These are phyloP conservation scores for Rhingia rostrata DNA, from an alignment of 2,888 invertebrate species.

Conservation along the genomic window DNA sequence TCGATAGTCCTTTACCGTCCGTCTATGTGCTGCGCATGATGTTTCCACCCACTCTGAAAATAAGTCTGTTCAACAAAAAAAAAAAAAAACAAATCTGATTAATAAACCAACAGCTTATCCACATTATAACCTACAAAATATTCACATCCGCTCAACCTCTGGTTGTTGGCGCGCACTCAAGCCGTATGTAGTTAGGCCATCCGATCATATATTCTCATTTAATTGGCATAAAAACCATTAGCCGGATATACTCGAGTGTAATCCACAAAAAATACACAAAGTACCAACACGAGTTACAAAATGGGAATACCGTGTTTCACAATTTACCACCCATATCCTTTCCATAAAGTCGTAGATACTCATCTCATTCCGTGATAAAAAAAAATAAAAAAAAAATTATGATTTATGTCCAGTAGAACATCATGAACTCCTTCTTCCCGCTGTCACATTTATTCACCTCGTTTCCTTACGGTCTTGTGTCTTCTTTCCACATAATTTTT, in stretches of 20 bases:
- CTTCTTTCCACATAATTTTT: neutral
- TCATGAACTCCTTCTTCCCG: constrained; percentile 48
- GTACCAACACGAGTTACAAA: neutral
- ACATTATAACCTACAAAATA: neutral
- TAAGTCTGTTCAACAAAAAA: too few species aligned
- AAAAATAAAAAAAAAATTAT: constrained; percentile 41
- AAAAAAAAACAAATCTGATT: too few species aligned
- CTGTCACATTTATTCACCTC: constrained; percentile 62
- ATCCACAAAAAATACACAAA: neutral
- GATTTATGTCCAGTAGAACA: constrained; percentile 62
- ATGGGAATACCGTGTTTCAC: neutral
- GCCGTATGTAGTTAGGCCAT: neutral
- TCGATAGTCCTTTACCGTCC: too few species aligned
- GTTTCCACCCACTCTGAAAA: too few species aligned
- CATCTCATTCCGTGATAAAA: constrained; percentile 8
- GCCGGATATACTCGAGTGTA: constrained; percentile 21
- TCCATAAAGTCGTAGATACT: neutral
- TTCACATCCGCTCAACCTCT: neutral
- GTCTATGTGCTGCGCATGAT: too few species aligned
- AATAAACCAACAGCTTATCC: neutral
- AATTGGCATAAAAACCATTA: constrained; percentile 38
- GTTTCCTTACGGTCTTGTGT: constrained; percentile 32
- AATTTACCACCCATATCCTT: constrained; percentile 18
- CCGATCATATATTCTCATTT: constrained; percentile 40
- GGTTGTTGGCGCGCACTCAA: neutral